A percentile compares a stretch with the other conserved stretches of the same genome.
Conservation (phyloP, 2,113 vertebrate species). For the Tachuris rubrigastra region DNA sequence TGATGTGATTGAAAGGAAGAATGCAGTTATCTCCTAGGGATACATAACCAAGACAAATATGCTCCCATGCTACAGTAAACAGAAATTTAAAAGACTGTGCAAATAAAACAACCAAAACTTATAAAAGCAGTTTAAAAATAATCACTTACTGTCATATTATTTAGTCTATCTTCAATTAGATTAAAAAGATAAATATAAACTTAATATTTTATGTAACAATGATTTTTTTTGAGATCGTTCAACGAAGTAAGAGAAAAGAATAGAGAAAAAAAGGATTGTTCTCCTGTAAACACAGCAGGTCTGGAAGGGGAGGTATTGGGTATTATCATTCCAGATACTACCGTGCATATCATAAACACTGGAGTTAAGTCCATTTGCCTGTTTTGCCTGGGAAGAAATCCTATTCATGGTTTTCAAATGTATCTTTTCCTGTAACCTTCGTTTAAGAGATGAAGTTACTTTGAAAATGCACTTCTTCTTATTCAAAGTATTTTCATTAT, state of each 20-base stretch:
- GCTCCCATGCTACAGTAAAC: constrained; percentile 21
- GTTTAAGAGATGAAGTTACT: background rate
- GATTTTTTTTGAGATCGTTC: background rate
- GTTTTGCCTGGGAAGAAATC: background rate
- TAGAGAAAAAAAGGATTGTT: background rate
- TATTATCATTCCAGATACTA: background rate
- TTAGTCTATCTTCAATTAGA: background rate
- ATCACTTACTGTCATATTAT: background rate
- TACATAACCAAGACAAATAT: constrained; percentile 8
- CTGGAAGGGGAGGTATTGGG: background rate
- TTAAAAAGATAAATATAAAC: background rate
- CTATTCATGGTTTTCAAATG: background rate
- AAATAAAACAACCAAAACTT: background rate
- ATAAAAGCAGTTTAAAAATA: background rate
- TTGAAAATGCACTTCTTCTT: background rate
- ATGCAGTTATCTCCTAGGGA: constrained; percentile 7
- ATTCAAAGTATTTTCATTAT: background rate
- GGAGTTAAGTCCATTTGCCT: background rate
- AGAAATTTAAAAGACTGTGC: background rate
- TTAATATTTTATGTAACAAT: background rate
- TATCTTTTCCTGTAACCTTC: background rate
- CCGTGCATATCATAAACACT: background rate
- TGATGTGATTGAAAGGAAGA: constrained; percentile 27
- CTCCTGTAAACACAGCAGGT: background rate
- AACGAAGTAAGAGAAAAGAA: background rate